Conservation (phyloP, 1,140 invertebrate species). For the Neodiprion lecontei region DNA sequence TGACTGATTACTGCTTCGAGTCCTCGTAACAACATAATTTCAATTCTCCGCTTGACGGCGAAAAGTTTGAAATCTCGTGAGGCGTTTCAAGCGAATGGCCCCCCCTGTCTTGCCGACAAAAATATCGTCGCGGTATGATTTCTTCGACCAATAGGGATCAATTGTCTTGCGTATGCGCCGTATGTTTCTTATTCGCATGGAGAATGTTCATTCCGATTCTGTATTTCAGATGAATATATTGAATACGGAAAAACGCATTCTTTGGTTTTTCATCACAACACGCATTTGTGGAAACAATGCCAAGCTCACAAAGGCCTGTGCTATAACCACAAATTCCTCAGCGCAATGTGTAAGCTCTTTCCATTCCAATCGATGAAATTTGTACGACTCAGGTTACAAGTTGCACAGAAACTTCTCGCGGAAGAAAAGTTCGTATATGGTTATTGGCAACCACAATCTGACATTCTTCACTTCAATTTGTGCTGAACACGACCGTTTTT, state of each 20-base stretch:
- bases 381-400: slow-evolving; percentile 75
- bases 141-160: slow-evolving; percentile 11
- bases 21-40: no score
- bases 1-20: no score
- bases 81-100: no score
- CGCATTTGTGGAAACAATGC: slow-evolving; percentile 81
- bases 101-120: no score
- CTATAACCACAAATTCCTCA: slow-evolving; percentile 77
- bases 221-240: slow-evolving; percentile 71
- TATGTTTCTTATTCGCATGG: neutral
- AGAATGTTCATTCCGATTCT: slow-evolving; percentile 9
- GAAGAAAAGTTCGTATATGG: slow-evolving; percentile 70
- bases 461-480: no score
- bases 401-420: slow-evolving; percentile 74
- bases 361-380: slow-evolving; percentile 90
- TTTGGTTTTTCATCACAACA: slow-evolving; percentile 85
- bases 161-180: slow-evolving; percentile 9
- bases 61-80: no score
- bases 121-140: no score
- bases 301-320: slow-evolving; percentile 74
- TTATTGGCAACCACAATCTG: no score
- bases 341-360: slow-evolving; percentile 80
- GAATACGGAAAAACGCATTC: slow-evolving; percentile 77
- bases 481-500: slow-evolving; percentile 25
- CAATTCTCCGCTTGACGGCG: no score